Base-by-base conservation (phyloP, 2,888 invertebrate genomes). In the Boloria selene region DNA sequence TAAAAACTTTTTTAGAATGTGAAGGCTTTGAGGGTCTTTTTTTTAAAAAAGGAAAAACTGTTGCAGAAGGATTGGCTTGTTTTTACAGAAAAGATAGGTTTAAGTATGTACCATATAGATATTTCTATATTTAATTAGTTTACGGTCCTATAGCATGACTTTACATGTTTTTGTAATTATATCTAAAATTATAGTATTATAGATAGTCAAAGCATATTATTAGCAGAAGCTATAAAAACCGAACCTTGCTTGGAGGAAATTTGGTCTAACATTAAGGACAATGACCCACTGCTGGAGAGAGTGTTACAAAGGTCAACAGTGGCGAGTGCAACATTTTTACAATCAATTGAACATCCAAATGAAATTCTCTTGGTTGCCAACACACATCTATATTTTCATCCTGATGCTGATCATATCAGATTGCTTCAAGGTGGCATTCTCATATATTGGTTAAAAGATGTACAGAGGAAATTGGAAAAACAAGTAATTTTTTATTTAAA, bases 311-410 rank as follows among this genome's bases (percentile, higher is more conserved):
- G 95, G 72, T 93, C 95, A 45, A 96, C 96, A n/a, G 94, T 94
- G 6, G 81, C 95, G 26, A 95, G 95, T 88, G 94, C 93, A 16
- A 89, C 93, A 42, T 81, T 93, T 64, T 84, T 97, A 42, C 90
- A 94, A 74, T 94, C 94, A 2, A 80, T 88, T 70, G 94, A 94
- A 14, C 93, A 93, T 66, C 86, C 88, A 3, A 85, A 89, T 66
- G 93, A 95, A 75, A 85, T 95, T 64, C 75, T 97, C 45, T 79
- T 97, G 47, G 90, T 95, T 71, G 98, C 95, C 16, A 98, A 98
- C 80, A 98, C 97, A 1, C 99, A 99, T 92, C 93, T 99, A 56
- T 99, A 97, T 88, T 99, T 98, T 79, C 97, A 97, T 82, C 98
- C 98, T 0, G 95, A 96, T 83, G 96, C 98, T 6, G 97, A 97